Evolutionary conservation across 2,888 invertebrate genomes (phyloP), one percentile per base, ranked within the genome.

Genomic region (Cheilosia vulpina): DNA sequence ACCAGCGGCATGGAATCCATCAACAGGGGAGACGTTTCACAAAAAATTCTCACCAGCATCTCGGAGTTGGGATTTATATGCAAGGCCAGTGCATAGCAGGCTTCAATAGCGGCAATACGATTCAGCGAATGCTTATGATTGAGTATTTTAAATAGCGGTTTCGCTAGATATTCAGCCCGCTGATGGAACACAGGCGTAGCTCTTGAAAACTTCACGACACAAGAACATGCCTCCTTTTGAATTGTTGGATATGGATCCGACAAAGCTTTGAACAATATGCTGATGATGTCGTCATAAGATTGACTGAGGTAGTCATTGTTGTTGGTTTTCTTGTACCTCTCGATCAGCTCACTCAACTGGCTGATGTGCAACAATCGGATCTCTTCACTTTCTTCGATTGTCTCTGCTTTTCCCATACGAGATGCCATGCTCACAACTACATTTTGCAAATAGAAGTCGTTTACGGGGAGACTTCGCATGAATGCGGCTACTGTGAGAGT

Each of bases 1-100:
- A 98, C 98, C 76, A 94, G 93, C 0, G 95, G 94, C 89, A 96
- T 95, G 88, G 96, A 95, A 93, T 98, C 98, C 93, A 98, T 98
- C 4, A 98, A 91, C 88, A 96, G 94, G 89, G 97, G 97, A 0
- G 97, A 97, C 90, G 98, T 93, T n/a, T 96, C 96, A 0, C 94
- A 95, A 24, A 96, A 93, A 0, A 96, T 95, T 71, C 95, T 93
- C 83, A 96, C 95, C 87, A 97, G 94, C 50, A 94, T 94, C 89
- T 96, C 96, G 1, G 93, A 94, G 90, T 95, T 95, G 2, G 96
- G 95, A 55, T 91, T 90, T 55, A 93, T 90, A 87, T 96, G 94
- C 87, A 95, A 91, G 2, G 89, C 89, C 1, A 92, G 45, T 0
- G 88, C 93, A 93, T 96, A 96, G 87, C 97, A 94, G 55, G 97